Percentiles rank a stretch among this genome's conserved stretches.
Evolutionary conservation across 1,140 invertebrate genomes (phyloP).

Genomic region (Magallana gigas): DNA sequence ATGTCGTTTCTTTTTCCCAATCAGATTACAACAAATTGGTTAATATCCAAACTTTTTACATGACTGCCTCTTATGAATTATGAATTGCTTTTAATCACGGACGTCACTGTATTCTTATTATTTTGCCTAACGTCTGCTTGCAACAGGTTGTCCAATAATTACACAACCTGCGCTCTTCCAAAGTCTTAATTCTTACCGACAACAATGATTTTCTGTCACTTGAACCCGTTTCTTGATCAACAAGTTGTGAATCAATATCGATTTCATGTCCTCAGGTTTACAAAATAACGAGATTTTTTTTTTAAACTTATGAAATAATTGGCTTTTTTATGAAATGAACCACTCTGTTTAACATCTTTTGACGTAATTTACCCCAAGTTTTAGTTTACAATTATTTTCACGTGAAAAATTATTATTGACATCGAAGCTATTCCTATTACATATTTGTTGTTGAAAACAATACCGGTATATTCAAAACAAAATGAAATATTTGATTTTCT

Average conservation of each 20-base stretch:
- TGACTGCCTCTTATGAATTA: slow-evolving; percentile 28
- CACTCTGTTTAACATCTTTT: too few relatives aligned
- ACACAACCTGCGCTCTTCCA: slow-evolving; percentile 8
- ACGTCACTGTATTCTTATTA: slow-evolving; percentile 29
- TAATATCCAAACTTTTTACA: slow-evolving; percentile 14
- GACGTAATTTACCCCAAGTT: too few relatives aligned
- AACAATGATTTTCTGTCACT: slow-evolving; percentile 30
- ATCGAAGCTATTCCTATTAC: too few relatives aligned
- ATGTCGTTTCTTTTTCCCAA: neutral
- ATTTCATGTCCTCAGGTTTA: neutral
- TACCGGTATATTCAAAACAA: too few relatives aligned
- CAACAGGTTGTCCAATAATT: slow-evolving; percentile 30
- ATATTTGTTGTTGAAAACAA: too few relatives aligned
- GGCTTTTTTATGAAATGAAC: neutral
- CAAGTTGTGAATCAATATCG: slow-evolving; percentile 15
- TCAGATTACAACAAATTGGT: neutral
- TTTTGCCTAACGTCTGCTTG: slow-evolving; percentile 30
- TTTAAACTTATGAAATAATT: neutral
- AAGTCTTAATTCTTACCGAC: slow-evolving; percentile 18
- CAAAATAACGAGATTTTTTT: neutral
- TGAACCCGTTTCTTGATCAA: slow-evolving; percentile 37
- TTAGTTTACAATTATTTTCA: too few relatives aligned
- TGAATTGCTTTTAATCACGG: slow-evolving; percentile 28
- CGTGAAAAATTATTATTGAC: too few relatives aligned
- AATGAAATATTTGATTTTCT: too few relatives aligned